Evolutionary conservation across 2,888 invertebrate species (phyloP).

Genomic region (Tortricodes alternella): DNA sequence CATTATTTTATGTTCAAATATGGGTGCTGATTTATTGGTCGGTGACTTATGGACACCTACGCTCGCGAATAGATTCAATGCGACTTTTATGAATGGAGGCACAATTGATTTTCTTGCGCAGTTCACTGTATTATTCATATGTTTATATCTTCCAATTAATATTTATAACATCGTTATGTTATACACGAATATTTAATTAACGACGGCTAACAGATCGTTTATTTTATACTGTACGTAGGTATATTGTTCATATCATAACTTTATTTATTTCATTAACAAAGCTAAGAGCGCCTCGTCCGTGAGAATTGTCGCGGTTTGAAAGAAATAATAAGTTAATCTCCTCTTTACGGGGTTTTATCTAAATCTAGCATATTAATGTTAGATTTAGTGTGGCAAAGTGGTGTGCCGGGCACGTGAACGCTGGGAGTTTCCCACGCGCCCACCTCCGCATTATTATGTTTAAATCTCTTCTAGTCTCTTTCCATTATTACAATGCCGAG

Average conservation of each 20-base stretch:
- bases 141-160: constrained; percentile 44
- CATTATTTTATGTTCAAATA: constrained; percentile 28
- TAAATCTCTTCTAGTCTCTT: constrained; percentile 79
- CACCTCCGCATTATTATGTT: constrained; percentile 81
- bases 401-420: constrained; percentile 74
- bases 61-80: constrained; percentile 54
- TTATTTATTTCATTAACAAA: too few species aligned
- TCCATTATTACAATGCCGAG: constrained; percentile 77
- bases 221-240: too few species aligned
- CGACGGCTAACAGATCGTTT: neutral
- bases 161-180: constrained; percentile 39
- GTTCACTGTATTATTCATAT: constrained; percentile 57
- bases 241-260: too few species aligned
- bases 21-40: constrained; percentile 51
- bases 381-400: constrained; percentile 72
- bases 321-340: constrained; percentile 50
- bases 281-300: constrained; percentile 4
- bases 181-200: constrained; percentile 24
- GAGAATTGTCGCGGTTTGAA: constrained; percentile 41
- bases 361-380: constrained; percentile 76
- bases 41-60: constrained; percentile 65
- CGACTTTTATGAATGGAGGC: constrained; percentile 64
- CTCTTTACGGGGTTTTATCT: constrained; percentile 56
- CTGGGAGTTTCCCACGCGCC: constrained; percentile 82
- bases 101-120: constrained; percentile 60